Evolutionary conservation across 2,888 invertebrate species (phyloP).

Genomic region (Cephus pulcher): DNA sequence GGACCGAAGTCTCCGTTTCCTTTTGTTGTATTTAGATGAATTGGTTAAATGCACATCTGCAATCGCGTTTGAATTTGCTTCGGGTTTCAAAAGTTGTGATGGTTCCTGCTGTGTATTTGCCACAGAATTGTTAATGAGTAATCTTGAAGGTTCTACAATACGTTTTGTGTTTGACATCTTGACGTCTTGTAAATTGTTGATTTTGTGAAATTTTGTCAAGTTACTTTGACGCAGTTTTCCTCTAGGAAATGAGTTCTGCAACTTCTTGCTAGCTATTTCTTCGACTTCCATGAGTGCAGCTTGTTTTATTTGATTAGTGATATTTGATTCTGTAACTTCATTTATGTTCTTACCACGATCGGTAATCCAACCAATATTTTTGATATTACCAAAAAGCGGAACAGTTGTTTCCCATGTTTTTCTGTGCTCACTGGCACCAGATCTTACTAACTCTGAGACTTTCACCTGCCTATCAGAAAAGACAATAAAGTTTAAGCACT

Average conservation of each 20-base stretch:
- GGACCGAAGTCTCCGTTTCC: slow-evolving; percentile 40
- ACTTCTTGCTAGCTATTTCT: neutral
- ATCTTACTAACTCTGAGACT: slow-evolving; percentile 24
- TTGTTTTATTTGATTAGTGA: slow-evolving; percentile 1
- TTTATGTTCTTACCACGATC: slow-evolving; percentile 2
- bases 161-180: neutral
- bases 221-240: neutral
- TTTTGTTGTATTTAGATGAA: slow-evolving; percentile 15
- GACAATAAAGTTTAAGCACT: neutral
- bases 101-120: neutral
- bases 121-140: neutral
- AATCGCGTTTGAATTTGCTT: neutral
- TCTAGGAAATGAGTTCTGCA: neutral
- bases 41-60: neutral
- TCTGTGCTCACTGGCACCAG: slow-evolving; percentile 18
- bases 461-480: slow-evolving; percentile 27
- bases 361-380: slow-evolving; percentile 20
- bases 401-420: slow-evolving; percentile 30
- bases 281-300: neutral
- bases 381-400: slow-evolving; percentile 18
- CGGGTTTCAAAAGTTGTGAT: neutral
- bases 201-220: neutral
- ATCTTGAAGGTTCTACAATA: neutral
- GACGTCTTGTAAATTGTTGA: neutral
- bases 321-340: slow-evolving; percentile 11